These are phyloP conservation scores for Hylomyscus alleni DNA, from an alignment of 2,797 vertebrate genomes.

Conservation along the genomic window DNA sequence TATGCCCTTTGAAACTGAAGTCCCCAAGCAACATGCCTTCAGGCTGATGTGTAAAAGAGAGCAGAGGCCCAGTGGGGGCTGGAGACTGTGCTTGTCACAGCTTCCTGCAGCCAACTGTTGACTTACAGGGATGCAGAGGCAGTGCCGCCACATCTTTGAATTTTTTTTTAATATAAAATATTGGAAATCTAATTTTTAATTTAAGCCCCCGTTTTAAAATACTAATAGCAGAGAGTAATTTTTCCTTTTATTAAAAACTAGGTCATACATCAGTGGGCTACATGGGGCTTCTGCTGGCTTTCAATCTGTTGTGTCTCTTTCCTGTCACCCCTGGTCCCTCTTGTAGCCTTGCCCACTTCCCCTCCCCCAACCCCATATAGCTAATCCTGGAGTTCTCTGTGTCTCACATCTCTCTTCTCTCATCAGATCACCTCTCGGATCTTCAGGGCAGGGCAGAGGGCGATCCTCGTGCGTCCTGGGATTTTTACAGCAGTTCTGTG, in stretches of 20 bases:
- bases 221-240: background rate
- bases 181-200: slow-evolving; percentile 48
- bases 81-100: background rate
- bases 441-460: slow-evolving; percentile 94
- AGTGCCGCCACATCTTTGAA: slow-evolving; percentile 39
- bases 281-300: slow-evolving; percentile 44
- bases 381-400: background rate
- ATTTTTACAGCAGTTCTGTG: slow-evolving; percentile 97
- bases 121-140: slow-evolving; percentile 64
- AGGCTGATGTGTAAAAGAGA: slow-evolving; percentile 26
- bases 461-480: slow-evolving; percentile 94
- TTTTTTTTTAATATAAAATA: slow-evolving; percentile 48
- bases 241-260: slow-evolving; percentile 55
- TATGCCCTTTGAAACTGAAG: background rate
- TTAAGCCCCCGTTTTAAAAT: slow-evolving; percentile 66
- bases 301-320: background rate
- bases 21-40: slow-evolving; percentile 38
- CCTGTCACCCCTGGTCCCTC: background rate
- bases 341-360: background rate
- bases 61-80: slow-evolving; percentile 42
- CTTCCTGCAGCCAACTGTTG: slow-evolving; percentile 63
- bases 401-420: slow-evolving; percentile 10
- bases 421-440: slow-evolving; percentile 96
- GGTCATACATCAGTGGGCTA: background rate
- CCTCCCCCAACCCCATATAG: background rate